phyloP scores from a whole-genome alignment of 2,888 invertebrate genomes.

The Megastigmus dorsalis region DNA sequence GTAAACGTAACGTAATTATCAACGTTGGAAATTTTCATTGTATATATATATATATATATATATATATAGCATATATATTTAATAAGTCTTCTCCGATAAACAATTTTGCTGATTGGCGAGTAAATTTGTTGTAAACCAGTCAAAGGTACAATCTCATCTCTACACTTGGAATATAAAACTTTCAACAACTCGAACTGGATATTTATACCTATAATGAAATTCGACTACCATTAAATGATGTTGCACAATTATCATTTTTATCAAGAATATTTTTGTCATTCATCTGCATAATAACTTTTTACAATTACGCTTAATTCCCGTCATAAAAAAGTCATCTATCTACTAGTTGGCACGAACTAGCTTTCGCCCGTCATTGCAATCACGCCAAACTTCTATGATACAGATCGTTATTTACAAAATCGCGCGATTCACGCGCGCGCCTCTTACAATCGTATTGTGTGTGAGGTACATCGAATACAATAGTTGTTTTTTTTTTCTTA shows the following conservation, averaged over 20 bases:
- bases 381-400: constrained; percentile 39
- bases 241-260: constrained; percentile 37
- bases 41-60: too few relatives aligned
- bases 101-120: too few relatives aligned
- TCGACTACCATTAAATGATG: constrained; percentile 16
- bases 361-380: neutral
- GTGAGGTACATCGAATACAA: constrained; percentile 37
- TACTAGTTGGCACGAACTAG: constrained; percentile 39
- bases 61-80: too few relatives aligned
- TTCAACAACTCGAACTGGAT: constrained; percentile 28
- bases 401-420: constrained; percentile 43
- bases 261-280: constrained; percentile 51
- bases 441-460: constrained; percentile 19
- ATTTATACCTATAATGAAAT: neutral
- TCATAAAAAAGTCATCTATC: constrained; percentile 40
- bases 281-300: constrained; percentile 44
- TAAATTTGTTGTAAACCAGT: neutral
- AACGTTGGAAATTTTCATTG: constrained; percentile 25
- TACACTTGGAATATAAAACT: constrained; percentile 26
- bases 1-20: constrained; percentile 16
- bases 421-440: neutral
- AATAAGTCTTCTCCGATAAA: constrained; percentile 5
- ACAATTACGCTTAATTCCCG: constrained; percentile 17
- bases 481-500: neutral
- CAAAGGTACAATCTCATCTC: neutral